These are phyloP conservation scores for Lycorma delicatula DNA, from an alignment of 1,140 invertebrate genomes.

Conservation along the genomic window DNA sequence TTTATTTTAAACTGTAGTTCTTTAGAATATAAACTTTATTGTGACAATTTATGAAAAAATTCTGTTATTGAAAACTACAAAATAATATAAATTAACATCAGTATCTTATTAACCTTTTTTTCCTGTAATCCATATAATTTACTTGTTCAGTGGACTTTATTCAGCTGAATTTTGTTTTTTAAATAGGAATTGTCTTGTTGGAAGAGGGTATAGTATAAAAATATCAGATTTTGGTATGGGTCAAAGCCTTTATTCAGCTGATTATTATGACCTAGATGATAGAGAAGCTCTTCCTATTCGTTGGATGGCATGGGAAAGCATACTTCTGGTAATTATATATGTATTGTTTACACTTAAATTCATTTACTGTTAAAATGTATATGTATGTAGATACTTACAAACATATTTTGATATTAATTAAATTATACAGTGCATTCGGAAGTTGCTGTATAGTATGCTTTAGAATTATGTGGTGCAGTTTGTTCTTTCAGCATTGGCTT, in stretches of 20 bases:
- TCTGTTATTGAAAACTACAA: neutral
- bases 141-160: neutral
- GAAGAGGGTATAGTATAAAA: constrained; percentile 64
- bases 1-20: no score
- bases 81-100: neutral
- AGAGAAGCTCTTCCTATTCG: constrained; percentile 47
- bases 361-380: no score
- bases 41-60: no score
- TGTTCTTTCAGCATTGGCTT: no score
- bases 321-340: constrained; percentile 55
- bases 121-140: neutral
- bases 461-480: no score
- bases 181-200: constrained; percentile 75
- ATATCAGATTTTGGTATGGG: constrained; percentile 68
- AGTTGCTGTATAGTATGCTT: no score
- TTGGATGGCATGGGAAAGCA: constrained; percentile 55
- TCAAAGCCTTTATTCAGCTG: constrained; percentile 53
- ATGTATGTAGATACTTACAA: no score
- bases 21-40: no score
- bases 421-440: no score
- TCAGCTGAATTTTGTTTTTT: constrained; percentile 25
- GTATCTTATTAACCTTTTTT: neutral
- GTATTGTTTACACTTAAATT: no score
- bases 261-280: constrained; percentile 59
- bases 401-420: no score